A percentile compares a stretch with the other conserved stretches of the same genome.
These are phyloP conservation scores for Diachrysia chrysitis DNA, from an alignment of 2,888 invertebrate genomes.

Conservation along the genomic window DNA sequence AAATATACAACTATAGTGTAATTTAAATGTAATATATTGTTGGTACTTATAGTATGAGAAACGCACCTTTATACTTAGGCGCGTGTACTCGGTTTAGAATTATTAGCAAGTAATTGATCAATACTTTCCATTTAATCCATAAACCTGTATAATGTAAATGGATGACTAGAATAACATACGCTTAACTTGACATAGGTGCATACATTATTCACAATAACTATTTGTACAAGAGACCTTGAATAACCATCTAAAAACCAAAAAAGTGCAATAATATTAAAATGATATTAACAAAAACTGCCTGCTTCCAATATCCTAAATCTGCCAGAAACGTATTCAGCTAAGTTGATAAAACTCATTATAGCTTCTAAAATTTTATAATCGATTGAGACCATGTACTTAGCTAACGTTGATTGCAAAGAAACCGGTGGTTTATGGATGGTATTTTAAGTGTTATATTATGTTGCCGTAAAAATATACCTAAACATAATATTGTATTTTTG, in stretches of 20 bases:
- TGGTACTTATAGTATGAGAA: not conserved
- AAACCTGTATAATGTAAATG: slow-evolving; percentile 16
- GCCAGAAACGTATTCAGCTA: slow-evolving; percentile 12
- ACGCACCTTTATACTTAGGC: not conserved
- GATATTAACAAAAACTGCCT: slow-evolving; percentile 12
- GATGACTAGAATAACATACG: slow-evolving; percentile 11
- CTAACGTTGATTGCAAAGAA: not conserved
- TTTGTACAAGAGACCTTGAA: slow-evolving; percentile 16
- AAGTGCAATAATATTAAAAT: slow-evolving; percentile 8
- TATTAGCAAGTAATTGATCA: not conserved
- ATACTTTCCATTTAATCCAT: slow-evolving; percentile 7
- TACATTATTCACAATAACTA: slow-evolving; percentile 20
- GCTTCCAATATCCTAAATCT: slow-evolving; percentile 14
- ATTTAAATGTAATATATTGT: not conserved
- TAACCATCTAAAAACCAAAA: slow-evolving; percentile 25
- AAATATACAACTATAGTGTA: not conserved
- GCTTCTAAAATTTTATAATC: slow-evolving; percentile 14
- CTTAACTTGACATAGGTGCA: slow-evolving; percentile 10
- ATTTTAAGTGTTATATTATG: slow-evolving; percentile 15
- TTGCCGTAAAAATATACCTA: slow-evolving; percentile 23
- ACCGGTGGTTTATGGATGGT: slow-evolving; percentile 29
- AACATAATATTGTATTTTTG: slow-evolving; percentile 42
- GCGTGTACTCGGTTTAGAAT: not conserved
- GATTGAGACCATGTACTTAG: slow-evolving; percentile 4
- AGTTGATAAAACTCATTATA: slow-evolving; percentile 8